Evolutionary conservation across 2,888 invertebrate genomes (phyloP), one percentile per base, ranked within the genome.

Genomic region (Cheilosia urbana): DNA sequence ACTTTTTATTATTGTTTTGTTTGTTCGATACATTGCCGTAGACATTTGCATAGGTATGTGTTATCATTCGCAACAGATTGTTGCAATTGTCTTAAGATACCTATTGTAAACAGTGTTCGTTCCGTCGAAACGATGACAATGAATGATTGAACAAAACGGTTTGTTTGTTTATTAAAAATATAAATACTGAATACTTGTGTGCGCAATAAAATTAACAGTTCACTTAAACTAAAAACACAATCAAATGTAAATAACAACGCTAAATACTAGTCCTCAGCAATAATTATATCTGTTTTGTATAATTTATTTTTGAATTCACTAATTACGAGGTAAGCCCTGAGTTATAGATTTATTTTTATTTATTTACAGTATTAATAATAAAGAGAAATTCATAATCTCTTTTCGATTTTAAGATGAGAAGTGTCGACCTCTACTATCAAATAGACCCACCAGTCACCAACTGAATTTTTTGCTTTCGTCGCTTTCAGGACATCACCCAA

Each of bases 251-350:
- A 65, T 75, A 77, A 69, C 69, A 77, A 69, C 55, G 55, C 69
- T 68, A 53, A 47, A 78, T 2, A 47, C 45, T 69, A 78, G 60
- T 53, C 62, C 30, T 66, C 65, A 66, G 75, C 75, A 66, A 58
- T 53, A 40, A 2, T 55, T 51, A 24, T 30, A 15, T 27, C 34
- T 60, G 15, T 45, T 78, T 69, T 60, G 34, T 57, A 79, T 60
- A 73, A 62, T 65, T 30, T 71, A 42, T 73, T 66, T 66, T 37
- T 51, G 24, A 80, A 66, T 85, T 85, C 51, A 76, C 84, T 85
- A 85, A 80, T 85, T 85, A 85, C 51, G 58, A 85, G 76, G 66
- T 85, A 85, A 76, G 80, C 84, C 84, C 84, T 85, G 84, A 85
- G 84, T 85, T 80, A 76, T 66, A 47, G 15, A 66, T 47, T 79